phyloP scores from a whole-genome alignment of 2,113 vertebrate genomes.

The Cynocephalus volans region DNA sequence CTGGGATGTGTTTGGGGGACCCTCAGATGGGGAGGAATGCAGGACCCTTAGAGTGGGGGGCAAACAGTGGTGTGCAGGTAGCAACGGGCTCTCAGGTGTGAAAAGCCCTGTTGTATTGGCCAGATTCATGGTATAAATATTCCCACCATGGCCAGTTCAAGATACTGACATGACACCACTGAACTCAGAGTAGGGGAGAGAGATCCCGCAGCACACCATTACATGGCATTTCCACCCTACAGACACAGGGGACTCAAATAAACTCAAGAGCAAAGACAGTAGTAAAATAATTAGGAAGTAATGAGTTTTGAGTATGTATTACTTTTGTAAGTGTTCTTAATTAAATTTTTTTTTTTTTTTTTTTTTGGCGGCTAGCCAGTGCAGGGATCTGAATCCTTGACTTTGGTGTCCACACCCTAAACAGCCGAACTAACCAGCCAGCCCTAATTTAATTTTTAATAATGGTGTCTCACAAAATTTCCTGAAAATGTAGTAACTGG shows the following conservation, averaged over 20 bases:
- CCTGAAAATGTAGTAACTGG: neutral
- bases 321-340: neutral
- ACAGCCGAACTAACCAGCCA: too few relatives aligned
- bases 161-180: accelerated
- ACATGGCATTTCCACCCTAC: accelerated
- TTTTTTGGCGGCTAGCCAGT: too few relatives aligned
- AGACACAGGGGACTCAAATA: accelerated
- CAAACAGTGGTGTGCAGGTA: neutral
- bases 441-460: neutral
- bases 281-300: too few relatives aligned
- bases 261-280: too few relatives aligned
- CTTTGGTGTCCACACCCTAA: too few relatives aligned
- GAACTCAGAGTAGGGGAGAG: neutral
- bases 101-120: neutral
- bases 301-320: too few relatives aligned
- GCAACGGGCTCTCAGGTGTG: neutral
- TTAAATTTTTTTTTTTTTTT: too few relatives aligned
- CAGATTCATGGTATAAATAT: neutral
- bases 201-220: accelerated
- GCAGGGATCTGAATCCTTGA: too few relatives aligned
- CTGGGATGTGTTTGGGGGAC: neutral
- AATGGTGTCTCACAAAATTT: neutral
- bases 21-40: neutral
- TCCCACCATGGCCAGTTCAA: neutral
- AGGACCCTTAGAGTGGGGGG: neutral